A percentile compares a stretch with the other conserved stretches of the same genome.
phyloP scores from a whole-genome alignment of 2,888 invertebrate species.

The Cantharis rustica region DNA sequence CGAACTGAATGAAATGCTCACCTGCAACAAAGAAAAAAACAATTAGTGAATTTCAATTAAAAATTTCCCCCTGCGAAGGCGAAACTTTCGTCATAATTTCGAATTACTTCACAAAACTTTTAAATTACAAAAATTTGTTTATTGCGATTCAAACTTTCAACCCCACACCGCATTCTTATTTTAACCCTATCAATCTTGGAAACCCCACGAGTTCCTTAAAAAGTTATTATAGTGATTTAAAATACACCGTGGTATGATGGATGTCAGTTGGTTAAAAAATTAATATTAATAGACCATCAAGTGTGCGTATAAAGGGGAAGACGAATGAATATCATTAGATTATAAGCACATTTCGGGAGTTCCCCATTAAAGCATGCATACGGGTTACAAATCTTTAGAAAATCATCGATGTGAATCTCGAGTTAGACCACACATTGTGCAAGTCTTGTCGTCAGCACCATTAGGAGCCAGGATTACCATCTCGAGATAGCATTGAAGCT shows the following conservation, averaged over 20 bases:
- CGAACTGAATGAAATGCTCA: not conserved
- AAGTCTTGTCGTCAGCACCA: conserved; percentile 33
- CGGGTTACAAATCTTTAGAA: conserved; percentile 13
- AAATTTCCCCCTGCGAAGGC: not conserved
- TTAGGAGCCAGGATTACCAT: conserved; percentile 33
- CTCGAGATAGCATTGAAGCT: conserved; percentile 26
- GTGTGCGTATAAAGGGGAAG: not conserved
- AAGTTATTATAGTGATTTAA: not conserved
- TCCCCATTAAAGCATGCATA: conserved; percentile 11
- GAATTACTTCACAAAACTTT: not conserved
- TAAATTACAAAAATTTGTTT: not conserved
- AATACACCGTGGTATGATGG: not conserved
- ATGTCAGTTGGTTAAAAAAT: not conserved
- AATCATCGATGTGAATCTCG: conserved; percentile 1
- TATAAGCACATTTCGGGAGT: conserved; percentile 8
- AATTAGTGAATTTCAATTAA: not conserved
- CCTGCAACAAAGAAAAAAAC: not conserved
- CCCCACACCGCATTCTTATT: not conserved
- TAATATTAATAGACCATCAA: conserved; percentile 1
- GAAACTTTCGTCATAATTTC: not conserved
- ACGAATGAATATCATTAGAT: not conserved
- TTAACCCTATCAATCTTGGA: not conserved
- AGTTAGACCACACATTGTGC: conserved; percentile 28
- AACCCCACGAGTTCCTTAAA: not conserved
- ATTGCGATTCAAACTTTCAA: not conserved